Evolutionary conservation across 2,888 invertebrate genomes (phyloP).

Genomic region (Agrenia bidenticulata): DNA sequence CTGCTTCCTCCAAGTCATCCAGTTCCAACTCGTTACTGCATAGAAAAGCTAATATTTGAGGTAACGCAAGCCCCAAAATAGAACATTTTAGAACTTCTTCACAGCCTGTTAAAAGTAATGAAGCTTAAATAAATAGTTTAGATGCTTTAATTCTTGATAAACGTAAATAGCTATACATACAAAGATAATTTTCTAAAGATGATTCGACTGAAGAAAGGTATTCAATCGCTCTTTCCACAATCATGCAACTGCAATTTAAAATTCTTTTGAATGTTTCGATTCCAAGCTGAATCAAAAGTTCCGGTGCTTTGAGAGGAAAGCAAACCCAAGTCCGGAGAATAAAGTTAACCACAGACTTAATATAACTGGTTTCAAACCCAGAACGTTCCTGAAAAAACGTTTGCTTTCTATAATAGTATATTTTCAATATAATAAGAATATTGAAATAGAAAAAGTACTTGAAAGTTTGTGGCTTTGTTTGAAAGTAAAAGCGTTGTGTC

Average conservation of each 20-base stretch:
- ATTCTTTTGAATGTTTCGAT: conserved; percentile 2
- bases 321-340: conserved; percentile 15
- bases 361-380: conserved; percentile 15
- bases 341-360: conserved; percentile 25
- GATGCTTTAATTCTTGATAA: too few relatives aligned
- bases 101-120: neutral
- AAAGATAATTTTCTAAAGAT: neutral
- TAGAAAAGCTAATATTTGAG: conserved; percentile 27
- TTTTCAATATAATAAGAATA: too few relatives aligned
- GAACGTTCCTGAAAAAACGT: too few relatives aligned
- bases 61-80: conserved; percentile 24
- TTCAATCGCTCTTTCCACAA: conserved; percentile 20
- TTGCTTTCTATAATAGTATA: too few relatives aligned
- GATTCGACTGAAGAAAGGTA: neutral
- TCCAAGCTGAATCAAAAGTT: neutral
- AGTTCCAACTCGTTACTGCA: conserved; percentile 1
- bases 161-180: neutral
- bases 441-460: too few relatives aligned
- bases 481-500: neutral
- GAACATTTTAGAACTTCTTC: conserved; percentile 30
- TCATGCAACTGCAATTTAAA: neutral
- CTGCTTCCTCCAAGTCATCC: conserved; percentile 23
- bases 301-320: neutral
- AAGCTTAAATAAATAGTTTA: neutral
- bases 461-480: too few relatives aligned